Evolutionary conservation across 2,888 invertebrate genomes (phyloP), one percentile per base, ranked within the genome.

Genomic region (Hydriomena furcata): DNA sequence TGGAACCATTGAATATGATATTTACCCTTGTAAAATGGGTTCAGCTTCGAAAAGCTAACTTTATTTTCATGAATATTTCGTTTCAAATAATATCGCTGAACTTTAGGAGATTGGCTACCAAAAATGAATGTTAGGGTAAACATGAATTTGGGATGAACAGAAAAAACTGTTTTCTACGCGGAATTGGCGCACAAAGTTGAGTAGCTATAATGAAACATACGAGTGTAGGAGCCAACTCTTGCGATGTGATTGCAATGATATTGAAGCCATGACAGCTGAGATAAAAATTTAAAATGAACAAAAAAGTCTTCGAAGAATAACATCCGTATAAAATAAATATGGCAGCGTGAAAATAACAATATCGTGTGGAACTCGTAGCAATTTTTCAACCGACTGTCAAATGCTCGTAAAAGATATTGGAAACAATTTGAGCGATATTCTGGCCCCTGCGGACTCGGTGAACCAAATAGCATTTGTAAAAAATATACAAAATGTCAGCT

Each of bases 331-430:
- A 52, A 54, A 58, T 49, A 72, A 73, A 76, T 71, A 76, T 71
- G 70, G 64, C 65, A 55, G 65, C 65, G 69, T 71, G 68, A 72
- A 78, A 79, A 76, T 73, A 82, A 74, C 73, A 77, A 76, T 77
- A 81, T 75, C 73, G 70, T 60, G 56, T 68, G 69, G 68, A 76
- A 73, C 73, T 74, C 66, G 66, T 53, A 60, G 78, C 82, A 79
- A 83, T 84, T 84, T 85, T 82, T 84, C 85, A 84, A 73, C 66
- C 69, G 67, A 74, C 78, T 85, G 85, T 83, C 85, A 84, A 84
- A 82, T 76, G 75, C 73, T 81, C 83, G 78, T 84, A 80, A 83
- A 84, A 82, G 76, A 84, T 85, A 84, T 84, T 85, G 84, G 82
- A 84, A 82, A 84, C 85, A 86, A 84, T 85, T 85, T 83, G 82